A percentile compares a stretch with the other conserved stretches of the same genome.
These are phyloP conservation scores for Eulemur mongoz DNA, from an alignment of 2,797 vertebrate species.

Conservation along the genomic window DNA sequence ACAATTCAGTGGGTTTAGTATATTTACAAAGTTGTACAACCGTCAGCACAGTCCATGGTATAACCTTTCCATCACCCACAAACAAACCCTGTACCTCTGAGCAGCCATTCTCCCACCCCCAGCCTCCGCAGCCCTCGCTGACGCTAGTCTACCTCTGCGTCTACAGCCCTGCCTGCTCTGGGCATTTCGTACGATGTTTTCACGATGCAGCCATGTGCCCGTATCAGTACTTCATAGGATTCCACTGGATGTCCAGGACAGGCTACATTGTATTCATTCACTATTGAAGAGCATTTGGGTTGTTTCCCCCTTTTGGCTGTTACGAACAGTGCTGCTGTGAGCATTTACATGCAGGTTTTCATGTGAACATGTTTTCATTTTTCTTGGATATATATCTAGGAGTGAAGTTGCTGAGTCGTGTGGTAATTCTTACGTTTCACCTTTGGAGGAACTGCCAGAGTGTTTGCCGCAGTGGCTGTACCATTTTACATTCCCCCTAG, in stretches of 20 bases:
- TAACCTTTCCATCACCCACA: not conserved
- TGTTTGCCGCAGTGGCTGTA: rapidly evolving
- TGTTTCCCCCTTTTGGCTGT: not conserved
- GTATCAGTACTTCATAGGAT: not conserved
- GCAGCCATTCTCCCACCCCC: not conserved
- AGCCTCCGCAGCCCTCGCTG: not conserved
- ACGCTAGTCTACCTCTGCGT: not conserved
- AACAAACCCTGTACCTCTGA: not conserved
- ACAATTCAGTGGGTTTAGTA: not conserved
- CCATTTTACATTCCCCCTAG: not conserved
- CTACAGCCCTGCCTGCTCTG: not conserved
- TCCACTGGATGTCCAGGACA: not conserved
- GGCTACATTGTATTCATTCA: not conserved
- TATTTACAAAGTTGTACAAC: not conserved
- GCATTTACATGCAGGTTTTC: not conserved
- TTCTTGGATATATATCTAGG: not conserved
- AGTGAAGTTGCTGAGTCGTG: not conserved
- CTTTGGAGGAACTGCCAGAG: not conserved
- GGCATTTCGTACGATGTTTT: not conserved
- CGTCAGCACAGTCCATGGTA: not conserved
- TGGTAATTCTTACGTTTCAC: not conserved
- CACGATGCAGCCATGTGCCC: not conserved
- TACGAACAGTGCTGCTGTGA: not conserved
- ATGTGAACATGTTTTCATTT: not conserved
- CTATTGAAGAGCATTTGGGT: not conserved